Evolutionary conservation across 2,113 vertebrate genomes (phyloP).

Genomic region (Chionis minor): DNA sequence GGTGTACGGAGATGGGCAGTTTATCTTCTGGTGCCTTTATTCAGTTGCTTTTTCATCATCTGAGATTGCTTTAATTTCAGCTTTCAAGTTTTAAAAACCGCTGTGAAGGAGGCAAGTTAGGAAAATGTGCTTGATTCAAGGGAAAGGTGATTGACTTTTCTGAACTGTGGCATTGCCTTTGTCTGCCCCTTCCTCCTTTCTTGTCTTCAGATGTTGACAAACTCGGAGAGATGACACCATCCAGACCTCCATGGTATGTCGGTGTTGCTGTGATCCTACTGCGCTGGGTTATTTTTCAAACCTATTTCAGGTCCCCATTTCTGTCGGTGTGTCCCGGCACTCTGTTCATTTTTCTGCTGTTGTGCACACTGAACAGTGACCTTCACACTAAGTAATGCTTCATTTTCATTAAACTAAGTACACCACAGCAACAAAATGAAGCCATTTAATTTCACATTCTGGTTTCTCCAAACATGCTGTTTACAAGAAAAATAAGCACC

Average conservation of each 20-base stretch:
- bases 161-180: background rate
- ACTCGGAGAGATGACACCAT: background rate
- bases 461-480: background rate
- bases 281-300: background rate
- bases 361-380: background rate
- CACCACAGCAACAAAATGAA: slow-evolving; percentile 1
- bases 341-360: background rate
- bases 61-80: background rate
- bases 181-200: background rate
- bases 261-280: background rate
- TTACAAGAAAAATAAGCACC: background rate
- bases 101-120: background rate
- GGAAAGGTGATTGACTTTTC: background rate
- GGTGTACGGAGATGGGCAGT: background rate
- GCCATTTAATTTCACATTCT: slow-evolving; percentile 17
- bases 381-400: background rate
- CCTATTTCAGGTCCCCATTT: background rate
- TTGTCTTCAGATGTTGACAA: background rate
- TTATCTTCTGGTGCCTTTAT: background rate
- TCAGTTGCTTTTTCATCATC: background rate
- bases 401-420: background rate
- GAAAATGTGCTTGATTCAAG: background rate
- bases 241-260: background rate
- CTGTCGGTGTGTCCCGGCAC: background rate
- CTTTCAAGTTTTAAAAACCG: background rate